Percentiles rank a stretch among this genome's conserved stretches.
Conservation (phyloP, 2,888 invertebrate genomes). For the Fissipunctia ypsillon region DNA sequence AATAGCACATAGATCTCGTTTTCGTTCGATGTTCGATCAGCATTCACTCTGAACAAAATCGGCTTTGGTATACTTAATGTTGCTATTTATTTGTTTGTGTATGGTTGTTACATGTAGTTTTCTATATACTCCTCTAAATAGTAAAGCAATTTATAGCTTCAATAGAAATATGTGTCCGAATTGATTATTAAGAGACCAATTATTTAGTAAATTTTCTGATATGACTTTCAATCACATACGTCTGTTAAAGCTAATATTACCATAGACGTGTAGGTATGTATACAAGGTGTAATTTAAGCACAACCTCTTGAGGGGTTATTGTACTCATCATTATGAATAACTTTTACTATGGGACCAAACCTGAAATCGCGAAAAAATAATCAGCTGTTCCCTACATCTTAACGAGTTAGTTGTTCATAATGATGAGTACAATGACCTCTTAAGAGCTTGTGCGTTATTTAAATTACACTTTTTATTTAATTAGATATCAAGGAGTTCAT, state of each 20-base stretch:
- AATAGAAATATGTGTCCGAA: constrained; percentile 53
- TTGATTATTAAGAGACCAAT: constrained; percentile 54
- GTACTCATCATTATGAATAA: no score
- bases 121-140: constrained; percentile 51
- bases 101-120: constrained; percentile 63
- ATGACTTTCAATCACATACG: constrained; percentile 48
- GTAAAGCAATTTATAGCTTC: constrained; percentile 30
- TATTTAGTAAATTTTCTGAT: constrained; percentile 51
- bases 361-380: no score
- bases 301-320: no score
- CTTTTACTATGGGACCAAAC: no score
- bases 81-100: constrained; percentile 66
- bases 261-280: constrained; percentile 34
- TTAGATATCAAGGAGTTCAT: constrained; percentile 53
- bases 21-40: constrained; percentile 40
- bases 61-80: constrained; percentile 67
- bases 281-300: no score
- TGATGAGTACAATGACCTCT: no score
- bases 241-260: constrained; percentile 49
- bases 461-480: no score
- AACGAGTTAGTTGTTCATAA: no score
- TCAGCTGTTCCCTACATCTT: no score
- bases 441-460: no score
- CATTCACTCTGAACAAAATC: constrained; percentile 61
- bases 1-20: constrained; percentile 34